phyloP scores from a whole-genome alignment of 2,113 vertebrate species.

The Protobothrops flavoviridis region DNA sequence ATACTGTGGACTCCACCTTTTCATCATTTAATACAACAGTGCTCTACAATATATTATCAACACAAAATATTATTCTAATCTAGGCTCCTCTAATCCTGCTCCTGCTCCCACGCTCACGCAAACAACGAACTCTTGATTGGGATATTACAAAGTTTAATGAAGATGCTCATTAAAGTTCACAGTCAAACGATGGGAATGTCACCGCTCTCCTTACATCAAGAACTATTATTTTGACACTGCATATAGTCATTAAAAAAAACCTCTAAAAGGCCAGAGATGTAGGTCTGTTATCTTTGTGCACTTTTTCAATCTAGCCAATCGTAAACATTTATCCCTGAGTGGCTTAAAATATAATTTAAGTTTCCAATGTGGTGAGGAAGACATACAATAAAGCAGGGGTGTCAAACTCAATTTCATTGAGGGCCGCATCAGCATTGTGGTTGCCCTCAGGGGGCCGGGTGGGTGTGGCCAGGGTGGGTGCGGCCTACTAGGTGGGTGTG shows the following conservation, averaged over 20 bases:
- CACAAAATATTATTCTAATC: background rate
- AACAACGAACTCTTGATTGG: too few species aligned
- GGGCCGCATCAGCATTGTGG: too few species aligned
- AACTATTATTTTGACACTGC: background rate
- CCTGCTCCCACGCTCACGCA: background rate
- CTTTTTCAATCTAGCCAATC: background rate
- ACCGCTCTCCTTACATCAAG: too few species aligned
- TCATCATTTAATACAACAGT: background rate
- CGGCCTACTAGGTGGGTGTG: too few species aligned
- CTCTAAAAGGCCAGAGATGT: background rate
- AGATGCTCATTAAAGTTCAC: background rate
- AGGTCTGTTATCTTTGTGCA: background rate
- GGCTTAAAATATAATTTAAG: background rate
- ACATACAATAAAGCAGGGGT: background rate
- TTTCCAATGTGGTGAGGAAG: background rate
- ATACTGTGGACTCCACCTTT: background rate
- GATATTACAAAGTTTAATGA: background rate
- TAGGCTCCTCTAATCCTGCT: background rate
- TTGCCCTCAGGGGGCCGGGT: too few species aligned
- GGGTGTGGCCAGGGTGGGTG: too few species aligned
- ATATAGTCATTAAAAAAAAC: background rate
- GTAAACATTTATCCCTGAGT: background rate
- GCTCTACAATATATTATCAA: background rate
- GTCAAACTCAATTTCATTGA: too few species aligned
- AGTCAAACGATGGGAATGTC: background rate